Evolutionary conservation across 2,888 invertebrate species (phyloP), one percentile per base, ranked within the genome.

Genomic region (Philaethria dido): DNA sequence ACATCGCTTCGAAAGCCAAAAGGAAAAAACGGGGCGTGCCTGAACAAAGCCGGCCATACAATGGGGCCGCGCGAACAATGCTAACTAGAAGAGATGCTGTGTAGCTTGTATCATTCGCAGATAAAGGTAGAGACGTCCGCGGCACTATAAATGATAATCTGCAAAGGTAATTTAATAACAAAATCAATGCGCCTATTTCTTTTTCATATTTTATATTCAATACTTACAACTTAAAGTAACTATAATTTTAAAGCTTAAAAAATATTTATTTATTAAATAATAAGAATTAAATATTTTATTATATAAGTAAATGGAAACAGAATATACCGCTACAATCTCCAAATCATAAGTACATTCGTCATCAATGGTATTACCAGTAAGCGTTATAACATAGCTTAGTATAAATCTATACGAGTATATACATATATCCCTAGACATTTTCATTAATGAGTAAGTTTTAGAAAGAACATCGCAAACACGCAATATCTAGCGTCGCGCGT

Each of bases 1-100:
- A 84, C 79, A 80, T 76, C 80, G 85, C 82, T 84, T 82, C 80
- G 82, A 83, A 85, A 85, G 84, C 82, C 85, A 85, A 88, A 87
- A 86, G 84, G 85, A 86, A 88, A 89, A 84, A 91, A 81, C 86
- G 86, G 86, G 85, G 87, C 91, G 90, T 92, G 90, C 85, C 85
- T 75, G 84, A 86, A 92, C 91, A 92, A 92, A 87, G 88, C 85
- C 79, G 71, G 73, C 78, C 73, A 77, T 79, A 91, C 90, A 90
- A 90, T 91, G 82, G 87, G 76, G 75, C 80, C 81, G 78, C 73
- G 78, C 80, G 88, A 89, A 92, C 92, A 92, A 91, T 89, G 86
- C 86, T 86, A 88, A 88, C 89, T 88, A 87, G 86, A 86, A 81
- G 77, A 80, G 80, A 78, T 74, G 80, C 81, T 80, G 80, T 80